Evolutionary conservation across 1,140 invertebrate genomes (phyloP).

Genomic region (Nomia melanderi): DNA sequence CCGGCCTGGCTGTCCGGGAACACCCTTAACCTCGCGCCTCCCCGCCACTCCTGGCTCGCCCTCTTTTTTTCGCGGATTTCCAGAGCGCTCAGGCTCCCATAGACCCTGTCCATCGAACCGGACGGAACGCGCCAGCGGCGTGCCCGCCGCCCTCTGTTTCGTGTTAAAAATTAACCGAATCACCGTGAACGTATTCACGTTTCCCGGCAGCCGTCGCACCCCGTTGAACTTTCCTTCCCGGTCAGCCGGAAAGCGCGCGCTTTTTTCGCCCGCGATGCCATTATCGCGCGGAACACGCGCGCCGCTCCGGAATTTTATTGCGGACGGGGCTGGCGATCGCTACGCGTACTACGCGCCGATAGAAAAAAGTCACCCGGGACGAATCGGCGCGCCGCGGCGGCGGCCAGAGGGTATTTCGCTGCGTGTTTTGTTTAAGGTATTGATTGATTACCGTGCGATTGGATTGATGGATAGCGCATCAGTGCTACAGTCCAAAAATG

Average conservation of each 20-base stretch:
- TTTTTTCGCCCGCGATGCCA: constrained; percentile 30
- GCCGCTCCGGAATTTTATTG: constrained; percentile 38
- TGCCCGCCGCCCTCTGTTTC: constrained; percentile 33
- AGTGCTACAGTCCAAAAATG: no score
- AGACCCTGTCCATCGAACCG: constrained; percentile 62
- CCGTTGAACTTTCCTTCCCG: neutral
- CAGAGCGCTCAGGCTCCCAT: constrained; percentile 46
- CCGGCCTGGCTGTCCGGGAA: constrained; percentile 6
- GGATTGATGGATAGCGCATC: no score
- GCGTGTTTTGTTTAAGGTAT: no score
- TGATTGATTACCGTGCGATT: no score
- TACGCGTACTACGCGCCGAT: no score
- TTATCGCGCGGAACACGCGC: constrained; percentile 43
- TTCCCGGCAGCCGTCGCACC: constrained; percentile 30
- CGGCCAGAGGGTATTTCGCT: neutral
- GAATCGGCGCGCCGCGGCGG: neutral
- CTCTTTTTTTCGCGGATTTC: constrained; percentile 51
- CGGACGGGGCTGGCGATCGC: constrained; percentile 20
- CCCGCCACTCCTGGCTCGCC: neutral
- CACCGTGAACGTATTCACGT: constrained; percentile 66
- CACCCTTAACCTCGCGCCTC: constrained; percentile 40
- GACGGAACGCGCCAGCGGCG: constrained; percentile 57
- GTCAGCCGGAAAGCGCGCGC: neutral
- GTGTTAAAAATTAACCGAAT: constrained; percentile 67
- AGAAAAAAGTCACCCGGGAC: no score